phyloP scores from a whole-genome alignment of 2,113 vertebrate species.

The Ranitomeya variabilis region DNA sequence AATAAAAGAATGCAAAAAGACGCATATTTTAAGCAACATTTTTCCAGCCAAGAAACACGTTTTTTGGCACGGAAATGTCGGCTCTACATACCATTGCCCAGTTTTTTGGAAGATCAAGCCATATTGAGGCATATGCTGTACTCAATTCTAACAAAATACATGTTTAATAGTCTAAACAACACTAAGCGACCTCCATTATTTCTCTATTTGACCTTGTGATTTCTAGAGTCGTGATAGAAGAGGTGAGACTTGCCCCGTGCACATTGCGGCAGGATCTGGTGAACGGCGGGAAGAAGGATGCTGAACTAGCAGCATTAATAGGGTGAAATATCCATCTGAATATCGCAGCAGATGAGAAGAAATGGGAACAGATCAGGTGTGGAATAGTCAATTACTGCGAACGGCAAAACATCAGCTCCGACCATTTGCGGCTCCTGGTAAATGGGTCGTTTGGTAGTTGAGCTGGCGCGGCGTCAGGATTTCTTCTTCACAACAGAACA shows the following conservation, averaged over 20 bases:
- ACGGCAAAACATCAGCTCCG: neutral
- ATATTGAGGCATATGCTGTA: too few relatives aligned
- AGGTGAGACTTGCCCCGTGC: neutral
- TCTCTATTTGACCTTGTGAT: neutral
- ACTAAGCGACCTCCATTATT: neutral
- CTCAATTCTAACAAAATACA: too few relatives aligned
- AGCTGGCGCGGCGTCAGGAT: constrained; percentile 21
- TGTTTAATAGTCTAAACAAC: too few relatives aligned
- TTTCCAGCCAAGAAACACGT: too few relatives aligned
- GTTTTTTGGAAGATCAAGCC: too few relatives aligned
- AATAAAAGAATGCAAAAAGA: too few relatives aligned
- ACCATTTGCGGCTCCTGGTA: constrained; percentile 2
- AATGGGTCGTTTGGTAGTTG: constrained; percentile 20
- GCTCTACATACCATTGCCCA: too few relatives aligned
- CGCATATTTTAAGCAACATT: too few relatives aligned
- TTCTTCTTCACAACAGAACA: neutral
- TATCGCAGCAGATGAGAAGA: constrained; percentile 16
- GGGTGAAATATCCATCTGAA: neutral
- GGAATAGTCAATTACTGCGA: constrained; percentile 13
- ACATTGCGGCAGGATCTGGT: neutral
- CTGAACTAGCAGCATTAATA: neutral
- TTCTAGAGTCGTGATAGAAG: neutral
- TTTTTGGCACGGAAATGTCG: too few relatives aligned
- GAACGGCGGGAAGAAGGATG: neutral
- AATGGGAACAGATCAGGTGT: constrained; percentile 40